Percentiles rank a stretch among this genome's conserved stretches.
These are phyloP conservation scores for Molorchus minor DNA, from an alignment of 2,888 invertebrate species.

Conservation along the genomic window DNA sequence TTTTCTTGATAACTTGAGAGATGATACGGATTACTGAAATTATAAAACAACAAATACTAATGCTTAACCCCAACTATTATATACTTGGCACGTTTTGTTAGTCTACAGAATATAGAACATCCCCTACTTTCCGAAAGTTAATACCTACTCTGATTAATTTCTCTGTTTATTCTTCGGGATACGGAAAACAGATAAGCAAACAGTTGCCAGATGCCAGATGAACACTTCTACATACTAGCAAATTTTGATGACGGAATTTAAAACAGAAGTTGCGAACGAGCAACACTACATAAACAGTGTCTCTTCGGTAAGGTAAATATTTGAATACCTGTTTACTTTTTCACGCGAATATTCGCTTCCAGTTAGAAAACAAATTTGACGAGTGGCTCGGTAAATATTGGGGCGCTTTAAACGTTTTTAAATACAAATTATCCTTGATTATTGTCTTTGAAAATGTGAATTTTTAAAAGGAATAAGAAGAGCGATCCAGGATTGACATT, in stretches of 20 bases:
- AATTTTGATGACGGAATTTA: constrained; percentile 19
- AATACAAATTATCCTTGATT: too few relatives aligned
- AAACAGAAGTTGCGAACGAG: constrained; percentile 10
- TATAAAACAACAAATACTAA: constrained; percentile 23
- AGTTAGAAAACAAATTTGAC: background rate
- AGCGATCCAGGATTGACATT: too few relatives aligned
- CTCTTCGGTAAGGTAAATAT: background rate
- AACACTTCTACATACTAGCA: constrained; percentile 29
- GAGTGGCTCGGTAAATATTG: too few relatives aligned
- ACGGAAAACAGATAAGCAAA: constrained; percentile 41
- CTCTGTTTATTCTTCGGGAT: constrained; percentile 43
- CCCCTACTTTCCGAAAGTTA: constrained; percentile 38
- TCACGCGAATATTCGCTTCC: constrained; percentile 6
- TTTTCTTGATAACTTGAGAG: background rate
- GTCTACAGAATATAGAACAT: constrained; percentile 38
- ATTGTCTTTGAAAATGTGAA: too few relatives aligned
- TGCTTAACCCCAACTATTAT: constrained; percentile 43
- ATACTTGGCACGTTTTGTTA: constrained; percentile 44
- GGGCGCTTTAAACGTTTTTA: too few relatives aligned
- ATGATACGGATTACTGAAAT: constrained; percentile 19
- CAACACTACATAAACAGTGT: background rate
- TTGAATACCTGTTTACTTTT: background rate
- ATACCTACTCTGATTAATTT: constrained; percentile 46
- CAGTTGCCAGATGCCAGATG: constrained; percentile 35
- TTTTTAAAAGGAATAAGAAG: too few relatives aligned